phyloP scores from a whole-genome alignment of 2,888 invertebrate genomes.

The Anoncus sp. region DNA sequence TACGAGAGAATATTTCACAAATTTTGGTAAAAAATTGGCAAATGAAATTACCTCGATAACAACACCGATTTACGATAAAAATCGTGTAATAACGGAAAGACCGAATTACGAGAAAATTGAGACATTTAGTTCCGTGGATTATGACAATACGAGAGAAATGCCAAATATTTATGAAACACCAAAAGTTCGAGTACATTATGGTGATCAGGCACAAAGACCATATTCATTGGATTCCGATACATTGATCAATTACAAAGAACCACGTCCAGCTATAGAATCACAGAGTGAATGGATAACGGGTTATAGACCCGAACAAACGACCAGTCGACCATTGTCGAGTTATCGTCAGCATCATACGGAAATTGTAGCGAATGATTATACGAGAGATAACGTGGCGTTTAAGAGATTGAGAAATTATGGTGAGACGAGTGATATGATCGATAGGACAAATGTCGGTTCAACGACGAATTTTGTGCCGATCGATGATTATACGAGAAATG shows the following conservation, averaged over 20 bases:
- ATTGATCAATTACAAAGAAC: constrained; percentile 88
- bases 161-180: constrained; percentile 72
- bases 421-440: too few relatives aligned
- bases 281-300: constrained; percentile 87
- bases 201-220: constrained; percentile 82
- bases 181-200: constrained; percentile 85
- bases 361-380: too few relatives aligned
- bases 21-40: constrained; percentile 89
- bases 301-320: constrained; percentile 78
- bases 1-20: constrained; percentile 90
- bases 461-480: constrained; percentile 72
- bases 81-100: constrained; percentile 76
- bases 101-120: constrained; percentile 71
- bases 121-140: constrained; percentile 67
- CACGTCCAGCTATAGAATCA: constrained; percentile 88
- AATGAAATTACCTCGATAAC: constrained; percentile 84
- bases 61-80: constrained; percentile 78
- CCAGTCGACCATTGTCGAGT: constrained; percentile 28
- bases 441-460: constrained; percentile 52
- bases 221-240: constrained; percentile 88
- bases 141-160: too few relatives aligned
- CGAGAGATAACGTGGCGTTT: too few relatives aligned
- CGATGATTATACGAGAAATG: constrained; percentile 67
- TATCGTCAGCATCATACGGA: constrained; percentile 47
- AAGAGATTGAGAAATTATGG: constrained; percentile 35